Evolutionary conservation across 2,113 vertebrate species (phyloP).

Genomic region (Xenopus borealis): DNA sequence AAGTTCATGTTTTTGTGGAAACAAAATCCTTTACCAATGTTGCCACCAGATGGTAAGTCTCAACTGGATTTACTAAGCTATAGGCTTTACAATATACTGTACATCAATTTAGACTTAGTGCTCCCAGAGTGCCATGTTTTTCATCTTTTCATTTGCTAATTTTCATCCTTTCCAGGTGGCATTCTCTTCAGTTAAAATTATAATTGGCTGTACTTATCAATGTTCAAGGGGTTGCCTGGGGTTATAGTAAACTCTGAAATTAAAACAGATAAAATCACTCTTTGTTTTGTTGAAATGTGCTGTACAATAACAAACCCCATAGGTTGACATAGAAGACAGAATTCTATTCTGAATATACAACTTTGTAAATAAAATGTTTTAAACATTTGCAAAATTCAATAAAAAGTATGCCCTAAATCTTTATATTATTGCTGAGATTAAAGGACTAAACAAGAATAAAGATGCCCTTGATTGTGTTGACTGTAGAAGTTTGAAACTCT

Average conservation of each 20-base stretch:
- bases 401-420: background rate
- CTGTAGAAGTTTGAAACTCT: too few relatives aligned
- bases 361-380: background rate
- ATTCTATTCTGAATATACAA: too few relatives aligned
- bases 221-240: slow-evolving; percentile 54
- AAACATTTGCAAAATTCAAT: background rate
- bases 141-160: slow-evolving; percentile 54
- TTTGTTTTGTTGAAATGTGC: slow-evolving; percentile 9
- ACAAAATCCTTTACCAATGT: background rate
- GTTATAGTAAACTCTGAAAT: slow-evolving; percentile 56
- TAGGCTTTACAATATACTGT: slow-evolving; percentile 44
- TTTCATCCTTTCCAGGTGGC: slow-evolving; percentile 57
- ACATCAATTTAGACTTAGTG: slow-evolving; percentile 17
- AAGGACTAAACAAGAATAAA: background rate
- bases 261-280: slow-evolving; percentile 52
- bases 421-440: background rate
- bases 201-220: slow-evolving; percentile 62
- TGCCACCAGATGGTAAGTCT: slow-evolving; percentile 30
- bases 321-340: slow-evolving; percentile 1
- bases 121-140: slow-evolving; percentile 19
- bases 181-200: slow-evolving; percentile 54
- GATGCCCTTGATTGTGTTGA: too few relatives aligned
- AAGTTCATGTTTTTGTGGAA: slow-evolving; percentile 32
- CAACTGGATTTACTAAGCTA: slow-evolving; percentile 35
- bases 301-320: slow-evolving; percentile 12